A percentile compares a stretch with the other conserved stretches of the same genome.
Conservation (phyloP, 2,797 vertebrate genomes). For the Neosalanx taihuensis region DNA sequence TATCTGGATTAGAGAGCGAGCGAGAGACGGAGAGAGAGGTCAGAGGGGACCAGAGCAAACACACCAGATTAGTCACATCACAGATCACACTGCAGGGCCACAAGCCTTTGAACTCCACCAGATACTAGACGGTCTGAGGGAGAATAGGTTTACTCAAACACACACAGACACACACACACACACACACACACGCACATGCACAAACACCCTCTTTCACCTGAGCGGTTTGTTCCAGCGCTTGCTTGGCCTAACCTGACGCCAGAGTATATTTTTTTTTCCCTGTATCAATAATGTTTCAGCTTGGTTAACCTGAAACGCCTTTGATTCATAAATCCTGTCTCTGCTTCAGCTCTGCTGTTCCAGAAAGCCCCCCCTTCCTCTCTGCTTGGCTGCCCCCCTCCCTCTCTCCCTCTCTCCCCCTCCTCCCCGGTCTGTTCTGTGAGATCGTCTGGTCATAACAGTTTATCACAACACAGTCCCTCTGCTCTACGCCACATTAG, state of each 20-base stretch:
- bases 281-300: not conserved
- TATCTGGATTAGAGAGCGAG: not conserved
- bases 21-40: not conserved
- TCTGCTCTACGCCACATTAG: not conserved
- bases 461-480: not conserved
- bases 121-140: not conserved
- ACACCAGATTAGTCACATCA: slow-evolving; percentile 14
- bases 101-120: not conserved
- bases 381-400: not conserved
- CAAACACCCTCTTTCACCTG: not conserved
- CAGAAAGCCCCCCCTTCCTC: not conserved
- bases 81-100: not conserved
- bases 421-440: not conserved
- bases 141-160: not conserved
- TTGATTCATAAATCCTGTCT: not conserved
- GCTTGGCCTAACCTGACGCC: slow-evolving; percentile 3
- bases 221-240: slow-evolving; percentile 1
- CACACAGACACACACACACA: slow-evolving; percentile 3
- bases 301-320: no score
- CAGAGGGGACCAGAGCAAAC: not conserved
- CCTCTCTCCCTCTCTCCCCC: not conserved
- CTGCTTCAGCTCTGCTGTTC: not conserved
- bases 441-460: not conserved
- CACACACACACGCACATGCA: not conserved
- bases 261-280: not conserved